Evolutionary conservation across 2,113 vertebrate species (phyloP).

Genomic region (Falcunculus frontatus): DNA sequence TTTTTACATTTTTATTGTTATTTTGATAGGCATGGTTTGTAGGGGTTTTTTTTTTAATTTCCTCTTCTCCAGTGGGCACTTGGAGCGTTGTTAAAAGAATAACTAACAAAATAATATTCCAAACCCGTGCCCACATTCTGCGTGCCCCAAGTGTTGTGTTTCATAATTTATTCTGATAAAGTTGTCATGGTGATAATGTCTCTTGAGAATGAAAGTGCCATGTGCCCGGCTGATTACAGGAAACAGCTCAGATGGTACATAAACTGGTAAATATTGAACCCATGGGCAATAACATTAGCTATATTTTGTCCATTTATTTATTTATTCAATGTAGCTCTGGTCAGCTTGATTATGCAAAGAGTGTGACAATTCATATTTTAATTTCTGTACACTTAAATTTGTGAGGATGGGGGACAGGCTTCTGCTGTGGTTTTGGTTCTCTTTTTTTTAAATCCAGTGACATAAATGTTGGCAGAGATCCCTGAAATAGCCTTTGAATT

Average conservation of each 20-base stretch:
- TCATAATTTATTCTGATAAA: slow-evolving; percentile 79
- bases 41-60: slow-evolving; percentile 1
- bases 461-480: slow-evolving; percentile 55
- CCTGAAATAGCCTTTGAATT: slow-evolving; percentile 69
- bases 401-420: background rate
- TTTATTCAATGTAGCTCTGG: slow-evolving; percentile 31
- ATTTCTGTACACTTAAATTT: slow-evolving; percentile 17
- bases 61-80: slow-evolving; percentile 32
- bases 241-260: slow-evolving; percentile 74
- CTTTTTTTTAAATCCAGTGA: slow-evolving; percentile 15
- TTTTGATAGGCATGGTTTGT: slow-evolving; percentile 46
- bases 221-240: slow-evolving; percentile 74
- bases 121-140: slow-evolving; percentile 53
- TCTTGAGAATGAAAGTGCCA: slow-evolving; percentile 68
- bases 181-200: slow-evolving; percentile 81
- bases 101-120: slow-evolving; percentile 58
- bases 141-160: slow-evolving; percentile 63
- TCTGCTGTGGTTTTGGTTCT: background rate
- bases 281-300: slow-evolving; percentile 46
- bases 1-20: slow-evolving; percentile 70
- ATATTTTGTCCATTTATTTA: slow-evolving; percentile 45
- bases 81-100: slow-evolving; percentile 53
- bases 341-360: slow-evolving; percentile 17
- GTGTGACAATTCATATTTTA: slow-evolving; percentile 37
- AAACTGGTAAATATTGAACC: slow-evolving; percentile 77